Evolutionary conservation across 2,888 invertebrate genomes (phyloP).

Genomic region (Villa cingulata): DNA sequence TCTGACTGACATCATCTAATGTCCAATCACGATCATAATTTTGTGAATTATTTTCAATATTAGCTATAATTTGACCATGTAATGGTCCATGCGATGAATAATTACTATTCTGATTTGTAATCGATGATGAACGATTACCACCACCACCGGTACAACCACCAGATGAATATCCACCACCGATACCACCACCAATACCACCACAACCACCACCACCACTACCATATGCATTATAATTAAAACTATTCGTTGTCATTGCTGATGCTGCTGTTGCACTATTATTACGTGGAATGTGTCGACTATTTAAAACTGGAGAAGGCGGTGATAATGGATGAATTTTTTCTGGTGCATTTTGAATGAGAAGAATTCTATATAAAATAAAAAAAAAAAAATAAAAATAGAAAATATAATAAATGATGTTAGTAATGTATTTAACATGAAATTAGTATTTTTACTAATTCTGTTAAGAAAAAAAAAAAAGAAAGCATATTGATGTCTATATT

Average conservation of each 20-base stretch:
- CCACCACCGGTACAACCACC: slow-evolving; percentile 13
- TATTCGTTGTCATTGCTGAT: slow-evolving; percentile 10
- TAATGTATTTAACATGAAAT: too few relatives aligned
- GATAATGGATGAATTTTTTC: slow-evolving; percentile 55
- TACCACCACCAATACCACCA: slow-evolving; percentile 11
- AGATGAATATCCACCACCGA: slow-evolving; percentile 14
- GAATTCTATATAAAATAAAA: slow-evolving; percentile 48
- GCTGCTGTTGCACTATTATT: slow-evolving; percentile 16
- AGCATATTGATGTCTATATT: too few relatives aligned
- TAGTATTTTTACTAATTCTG: too few relatives aligned
- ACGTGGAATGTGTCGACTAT: slow-evolving; percentile 17
- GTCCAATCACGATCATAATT: slow-evolving; percentile 36
- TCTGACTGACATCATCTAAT: slow-evolving; percentile 35
- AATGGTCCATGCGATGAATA: slow-evolving; percentile 15
- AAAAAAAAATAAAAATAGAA: background rate
- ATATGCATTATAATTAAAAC: slow-evolving; percentile 13
- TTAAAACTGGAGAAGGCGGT: slow-evolving; percentile 47
- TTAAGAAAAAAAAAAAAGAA: too few relatives aligned
- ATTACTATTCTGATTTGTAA: slow-evolving; percentile 19
- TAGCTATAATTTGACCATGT: slow-evolving; percentile 44
- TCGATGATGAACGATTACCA: slow-evolving; percentile 15
- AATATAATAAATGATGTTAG: too few relatives aligned
- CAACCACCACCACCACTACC: slow-evolving; percentile 5
- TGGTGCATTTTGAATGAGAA: slow-evolving; percentile 84
- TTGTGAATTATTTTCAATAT: slow-evolving; percentile 45